These are phyloP conservation scores for Trichogramma pretiosum DNA, from an alignment of 1,140 invertebrate species.

Conservation along the genomic window DNA sequence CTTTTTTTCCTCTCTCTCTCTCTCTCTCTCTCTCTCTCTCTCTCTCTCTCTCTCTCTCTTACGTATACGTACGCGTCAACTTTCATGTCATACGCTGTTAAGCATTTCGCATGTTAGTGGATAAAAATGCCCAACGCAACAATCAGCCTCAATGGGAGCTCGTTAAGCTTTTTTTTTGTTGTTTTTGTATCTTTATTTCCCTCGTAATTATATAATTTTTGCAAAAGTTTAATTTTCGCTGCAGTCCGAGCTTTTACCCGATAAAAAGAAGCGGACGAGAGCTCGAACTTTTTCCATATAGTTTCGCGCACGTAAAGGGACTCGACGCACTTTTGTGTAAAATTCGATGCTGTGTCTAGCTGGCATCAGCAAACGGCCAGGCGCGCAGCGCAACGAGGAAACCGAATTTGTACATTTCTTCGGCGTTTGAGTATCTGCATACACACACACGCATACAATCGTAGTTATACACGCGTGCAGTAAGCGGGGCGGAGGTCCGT, in stretches of 20 bases:
- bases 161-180: background rate
- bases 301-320: no score
- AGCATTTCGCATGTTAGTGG: background rate
- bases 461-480: no score
- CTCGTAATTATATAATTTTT: background rate
- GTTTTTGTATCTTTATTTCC: no score
- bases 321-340: no score
- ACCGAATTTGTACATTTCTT: constrained; percentile 1
- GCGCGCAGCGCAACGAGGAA: background rate
- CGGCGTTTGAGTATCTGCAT: constrained; percentile 5
- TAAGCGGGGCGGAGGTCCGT: no score
- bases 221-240: background rate
- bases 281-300: no score
- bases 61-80: constrained; percentile 2
- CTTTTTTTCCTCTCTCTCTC: no score
- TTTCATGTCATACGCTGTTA: background rate
- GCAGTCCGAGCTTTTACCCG: no score
- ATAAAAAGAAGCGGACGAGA: no score
- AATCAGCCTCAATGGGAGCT: background rate
- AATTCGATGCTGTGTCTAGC: no score
- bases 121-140: background rate
- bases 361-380: background rate
- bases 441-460: no score
- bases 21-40: no score
- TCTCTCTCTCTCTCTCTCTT: background rate